Conservation (phyloP, 2,797 vertebrate genomes). For the Pseudochirops corinnae region DNA sequence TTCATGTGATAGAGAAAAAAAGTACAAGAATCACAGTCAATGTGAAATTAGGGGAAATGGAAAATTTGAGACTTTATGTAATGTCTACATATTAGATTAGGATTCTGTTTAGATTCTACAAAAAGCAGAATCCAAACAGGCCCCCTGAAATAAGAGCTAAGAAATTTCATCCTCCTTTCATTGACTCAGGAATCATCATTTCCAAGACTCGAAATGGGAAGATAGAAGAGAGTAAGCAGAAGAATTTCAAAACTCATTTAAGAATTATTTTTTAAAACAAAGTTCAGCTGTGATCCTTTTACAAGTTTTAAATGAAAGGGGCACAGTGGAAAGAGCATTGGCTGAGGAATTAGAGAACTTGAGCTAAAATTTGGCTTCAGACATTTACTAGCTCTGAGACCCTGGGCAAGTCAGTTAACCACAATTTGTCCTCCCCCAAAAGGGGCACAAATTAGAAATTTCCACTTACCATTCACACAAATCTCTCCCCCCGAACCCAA, state of each 20-base stretch:
- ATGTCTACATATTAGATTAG: background rate
- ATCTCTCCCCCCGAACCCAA: background rate
- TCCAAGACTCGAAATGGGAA: background rate
- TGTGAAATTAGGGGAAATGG: conserved; percentile 19
- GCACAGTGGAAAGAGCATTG: background rate
- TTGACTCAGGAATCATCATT: background rate
- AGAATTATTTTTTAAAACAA: background rate
- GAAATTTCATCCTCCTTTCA: conserved; percentile 1
- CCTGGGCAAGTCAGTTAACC: background rate
- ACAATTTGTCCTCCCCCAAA: background rate
- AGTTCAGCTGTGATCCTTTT: background rate
- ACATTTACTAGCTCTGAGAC: too few species aligned
- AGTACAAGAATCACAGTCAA: conserved; percentile 1
- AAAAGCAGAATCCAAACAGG: conserved; percentile 5
- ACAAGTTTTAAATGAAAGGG: background rate
- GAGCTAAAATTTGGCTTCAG: background rate
- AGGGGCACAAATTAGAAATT: background rate
- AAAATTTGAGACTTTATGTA: background rate
- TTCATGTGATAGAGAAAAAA: background rate
- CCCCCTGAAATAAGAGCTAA: conserved; percentile 13
- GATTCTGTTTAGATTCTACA: background rate
- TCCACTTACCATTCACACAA: background rate
- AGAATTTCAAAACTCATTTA: background rate
- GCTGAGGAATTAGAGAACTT: background rate
- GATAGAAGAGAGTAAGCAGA: background rate